phyloP scores from a whole-genome alignment of 2,888 invertebrate genomes.

The Onthophagus sagittarius region DNA sequence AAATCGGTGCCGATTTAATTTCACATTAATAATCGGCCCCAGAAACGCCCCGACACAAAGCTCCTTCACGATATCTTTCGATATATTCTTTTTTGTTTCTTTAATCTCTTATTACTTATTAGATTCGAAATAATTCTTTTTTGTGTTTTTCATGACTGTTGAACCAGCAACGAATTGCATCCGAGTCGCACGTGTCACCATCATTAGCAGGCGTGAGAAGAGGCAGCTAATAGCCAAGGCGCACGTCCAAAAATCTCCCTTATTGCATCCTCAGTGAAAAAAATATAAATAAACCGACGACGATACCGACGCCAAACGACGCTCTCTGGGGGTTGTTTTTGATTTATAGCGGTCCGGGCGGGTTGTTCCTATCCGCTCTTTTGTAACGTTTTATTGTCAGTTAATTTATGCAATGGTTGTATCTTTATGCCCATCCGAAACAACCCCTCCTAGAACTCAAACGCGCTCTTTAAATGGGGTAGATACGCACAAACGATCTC shows the following conservation, averaged over 20 bases:
- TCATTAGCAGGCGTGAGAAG: constrained; percentile 50
- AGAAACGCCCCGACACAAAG: background rate
- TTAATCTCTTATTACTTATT: too few relatives aligned
- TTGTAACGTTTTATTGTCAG: constrained; percentile 27
- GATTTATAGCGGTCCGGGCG: constrained; percentile 23
- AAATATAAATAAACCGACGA: constrained; percentile 20
- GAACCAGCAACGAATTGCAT: constrained; percentile 43
- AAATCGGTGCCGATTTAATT: constrained; percentile 34
- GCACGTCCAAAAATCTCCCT: constrained; percentile 20
- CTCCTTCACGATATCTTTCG: background rate
- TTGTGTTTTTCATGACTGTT: constrained; percentile 25
- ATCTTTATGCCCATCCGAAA: constrained; percentile 23
- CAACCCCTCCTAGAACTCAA: background rate
- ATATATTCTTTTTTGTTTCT: background rate
- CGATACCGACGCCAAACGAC: constrained; percentile 16
- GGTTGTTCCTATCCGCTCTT: constrained; percentile 18
- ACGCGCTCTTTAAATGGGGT: background rate
- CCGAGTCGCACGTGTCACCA: constrained; percentile 43
- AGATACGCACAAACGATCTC: background rate
- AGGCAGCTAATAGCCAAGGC: constrained; percentile 30
- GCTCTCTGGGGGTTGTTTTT: constrained; percentile 22
- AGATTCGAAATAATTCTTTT: too few relatives aligned
- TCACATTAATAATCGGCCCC: constrained; percentile 28
- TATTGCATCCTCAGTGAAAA: constrained; percentile 17
- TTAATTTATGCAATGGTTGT: constrained; percentile 26